Conservation (phyloP, 2,113 vertebrate genomes). For the Gila orcuttii region DNA sequence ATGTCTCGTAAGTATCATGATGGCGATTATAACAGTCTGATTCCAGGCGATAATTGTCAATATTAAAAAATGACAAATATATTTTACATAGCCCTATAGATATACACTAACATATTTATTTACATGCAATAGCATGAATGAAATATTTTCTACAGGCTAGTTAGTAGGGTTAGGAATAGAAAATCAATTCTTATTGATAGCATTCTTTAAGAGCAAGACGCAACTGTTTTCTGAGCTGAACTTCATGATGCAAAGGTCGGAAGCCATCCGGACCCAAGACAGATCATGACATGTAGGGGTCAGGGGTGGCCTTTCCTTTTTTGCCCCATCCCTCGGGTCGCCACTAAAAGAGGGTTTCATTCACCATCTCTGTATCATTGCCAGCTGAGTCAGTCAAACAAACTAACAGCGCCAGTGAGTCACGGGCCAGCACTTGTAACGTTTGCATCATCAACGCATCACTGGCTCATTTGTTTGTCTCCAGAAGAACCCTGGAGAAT, state of each 20-base stretch:
- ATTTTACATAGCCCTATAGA: too few relatives aligned
- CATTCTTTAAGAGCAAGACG: too few relatives aligned
- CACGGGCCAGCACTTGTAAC: slow-evolving; percentile 34
- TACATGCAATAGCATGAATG: too few relatives aligned
- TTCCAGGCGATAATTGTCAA: too few relatives aligned
- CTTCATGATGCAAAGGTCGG: slow-evolving; percentile 25
- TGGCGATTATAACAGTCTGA: too few relatives aligned
- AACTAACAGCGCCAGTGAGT: slow-evolving; percentile 18
- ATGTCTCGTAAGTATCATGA: too few relatives aligned
- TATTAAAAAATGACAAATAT: too few relatives aligned
- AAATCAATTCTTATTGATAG: too few relatives aligned
- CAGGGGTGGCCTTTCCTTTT: background rate
- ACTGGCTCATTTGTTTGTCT: slow-evolving; percentile 49
- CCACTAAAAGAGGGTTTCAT: slow-evolving; percentile 17
- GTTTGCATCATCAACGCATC: slow-evolving; percentile 24
- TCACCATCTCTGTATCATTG: slow-evolving; percentile 4
- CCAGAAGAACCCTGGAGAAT: slow-evolving; percentile 31
- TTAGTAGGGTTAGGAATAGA: too few relatives aligned
- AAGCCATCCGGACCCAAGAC: slow-evolving; percentile 23
- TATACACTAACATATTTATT: too few relatives aligned
- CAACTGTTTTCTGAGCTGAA: background rate
- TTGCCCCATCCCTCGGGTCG: slow-evolving; percentile 16
- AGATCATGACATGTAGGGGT: background rate
- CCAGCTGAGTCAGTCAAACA: slow-evolving; percentile 45
- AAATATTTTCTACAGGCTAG: too few relatives aligned